phyloP scores from a whole-genome alignment of 2,888 invertebrate genomes.

The Antitype chi region DNA sequence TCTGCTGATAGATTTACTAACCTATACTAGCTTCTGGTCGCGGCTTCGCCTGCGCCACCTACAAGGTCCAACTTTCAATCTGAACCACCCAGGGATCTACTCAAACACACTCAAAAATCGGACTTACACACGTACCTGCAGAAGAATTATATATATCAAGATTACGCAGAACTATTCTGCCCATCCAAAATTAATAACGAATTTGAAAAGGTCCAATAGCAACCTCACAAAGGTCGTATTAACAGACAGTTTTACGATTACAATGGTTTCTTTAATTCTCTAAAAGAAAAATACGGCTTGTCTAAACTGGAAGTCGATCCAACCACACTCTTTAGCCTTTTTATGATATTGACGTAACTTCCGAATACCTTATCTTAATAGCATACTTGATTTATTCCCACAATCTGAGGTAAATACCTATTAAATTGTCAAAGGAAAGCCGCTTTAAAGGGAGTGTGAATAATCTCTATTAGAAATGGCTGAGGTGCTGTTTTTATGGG shows the following conservation, averaged over 20 bases:
- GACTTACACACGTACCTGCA: no score
- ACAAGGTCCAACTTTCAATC: no score
- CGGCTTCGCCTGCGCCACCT: no score
- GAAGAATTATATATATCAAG: no score
- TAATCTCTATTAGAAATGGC: slow-evolving; percentile 56
- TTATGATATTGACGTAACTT: slow-evolving; percentile 14
- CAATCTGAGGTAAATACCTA: slow-evolving; percentile 44
- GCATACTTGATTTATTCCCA: slow-evolving; percentile 46
- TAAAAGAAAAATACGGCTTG: background rate
- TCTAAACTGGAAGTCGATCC: background rate
- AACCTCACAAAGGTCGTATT: background rate
- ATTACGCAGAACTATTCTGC: no score
- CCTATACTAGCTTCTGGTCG: no score
- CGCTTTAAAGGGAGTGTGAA: slow-evolving; percentile 47
- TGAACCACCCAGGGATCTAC: no score
- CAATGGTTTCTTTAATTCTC: background rate
- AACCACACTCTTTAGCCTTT: background rate
- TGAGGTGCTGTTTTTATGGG: slow-evolving; percentile 59
- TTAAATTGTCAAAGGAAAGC: slow-evolving; percentile 54
- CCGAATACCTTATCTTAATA: slow-evolving; percentile 24
- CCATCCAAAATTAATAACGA: background rate
- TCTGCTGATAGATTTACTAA: background rate
- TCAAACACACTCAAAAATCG: no score
- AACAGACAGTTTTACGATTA: background rate
- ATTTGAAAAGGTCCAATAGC: background rate